Base-by-base conservation (phyloP, 2,113 vertebrate species). In the Ornithorhynchus anatinus region DNA sequence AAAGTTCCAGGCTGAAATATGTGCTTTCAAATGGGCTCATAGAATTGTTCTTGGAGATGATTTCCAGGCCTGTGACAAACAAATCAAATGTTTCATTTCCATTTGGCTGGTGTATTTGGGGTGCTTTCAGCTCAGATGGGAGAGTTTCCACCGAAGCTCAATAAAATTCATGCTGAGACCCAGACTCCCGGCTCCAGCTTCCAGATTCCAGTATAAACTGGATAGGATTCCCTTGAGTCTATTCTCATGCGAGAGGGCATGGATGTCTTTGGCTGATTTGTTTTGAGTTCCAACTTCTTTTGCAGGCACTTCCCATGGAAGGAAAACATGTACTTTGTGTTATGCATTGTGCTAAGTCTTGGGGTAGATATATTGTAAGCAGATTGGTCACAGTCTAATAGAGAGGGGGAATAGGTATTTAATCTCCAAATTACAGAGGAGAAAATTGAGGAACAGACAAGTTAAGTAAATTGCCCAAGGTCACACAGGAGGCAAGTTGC, bases 161-260 rank as follows among this genome's bases (percentile, higher is more conserved):
- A 69, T 83, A 72, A 83, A 78, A 69, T 69, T 45, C 77, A n/a
- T 75, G 82, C 58, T 50, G 25, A 33, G 66, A 66, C n/a, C n/a
- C n/a, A n/a, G n/a, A n/a, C n/a, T n/a, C n/a, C n/a, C n/a, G n/a
- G n/a, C n/a, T n/a, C n/a, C n/a, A n/a, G n/a, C 15, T 9, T 16
- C 50, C 54, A 20, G 40, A 39, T 23, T 22, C 48, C 40, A 37
- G 19, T 69, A 68, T 33, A 69, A 74, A 79, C 53, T 69, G 62
- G 59, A 32, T 53, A 71, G 45, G 52, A 77, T 72, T 83, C 65
- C 79, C 39, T 22, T 38, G 62, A 81, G 51, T 58, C 25, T 57
- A 8, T 36, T 67, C 8, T 62, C 33, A 11, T 50, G 20, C 11
- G 50, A 61, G 16, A 29, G 7, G 58, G 66, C 23, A 64, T 16